phyloP scores from a whole-genome alignment of 2,113 vertebrate species.

The Stercorarius parasiticus region DNA sequence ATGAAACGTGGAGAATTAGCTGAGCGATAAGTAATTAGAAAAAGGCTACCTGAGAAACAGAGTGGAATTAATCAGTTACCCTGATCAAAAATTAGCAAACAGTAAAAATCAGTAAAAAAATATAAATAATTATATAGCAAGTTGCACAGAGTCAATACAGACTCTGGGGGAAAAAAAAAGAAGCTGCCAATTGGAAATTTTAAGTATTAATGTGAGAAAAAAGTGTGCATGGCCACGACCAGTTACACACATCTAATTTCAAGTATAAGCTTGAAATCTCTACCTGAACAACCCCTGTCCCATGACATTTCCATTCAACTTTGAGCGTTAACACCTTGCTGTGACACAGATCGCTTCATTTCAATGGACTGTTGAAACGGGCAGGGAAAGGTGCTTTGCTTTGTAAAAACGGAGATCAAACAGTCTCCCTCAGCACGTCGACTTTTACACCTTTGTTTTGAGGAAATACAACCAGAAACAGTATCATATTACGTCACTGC shows the following conservation, averaged over 20 bases:
- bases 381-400: not conserved
- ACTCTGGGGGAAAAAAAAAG: not conserved
- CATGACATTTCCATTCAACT: not conserved
- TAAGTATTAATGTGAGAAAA: not conserved
- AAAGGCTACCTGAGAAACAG: not conserved
- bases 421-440: not conserved
- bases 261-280: not conserved
- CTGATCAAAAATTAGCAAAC: not conserved
- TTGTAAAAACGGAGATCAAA: not conserved
- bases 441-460: not conserved
- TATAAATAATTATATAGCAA: not conserved
- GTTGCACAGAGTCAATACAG: not conserved
- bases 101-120: not conserved
- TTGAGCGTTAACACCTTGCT: not conserved
- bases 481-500: fast-evolving
- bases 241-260: not conserved
- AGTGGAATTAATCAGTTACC: not conserved
- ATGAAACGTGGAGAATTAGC: not conserved
- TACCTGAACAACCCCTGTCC: fast-evolving
- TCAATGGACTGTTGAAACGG: not conserved
- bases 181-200: not conserved
- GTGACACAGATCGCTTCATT: not conserved
- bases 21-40: not conserved
- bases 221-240: not conserved
- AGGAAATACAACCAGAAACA: not conserved